Evolutionary conservation across 2,113 vertebrate species (phyloP).

Genomic region (Pithys albifrons): DNA sequence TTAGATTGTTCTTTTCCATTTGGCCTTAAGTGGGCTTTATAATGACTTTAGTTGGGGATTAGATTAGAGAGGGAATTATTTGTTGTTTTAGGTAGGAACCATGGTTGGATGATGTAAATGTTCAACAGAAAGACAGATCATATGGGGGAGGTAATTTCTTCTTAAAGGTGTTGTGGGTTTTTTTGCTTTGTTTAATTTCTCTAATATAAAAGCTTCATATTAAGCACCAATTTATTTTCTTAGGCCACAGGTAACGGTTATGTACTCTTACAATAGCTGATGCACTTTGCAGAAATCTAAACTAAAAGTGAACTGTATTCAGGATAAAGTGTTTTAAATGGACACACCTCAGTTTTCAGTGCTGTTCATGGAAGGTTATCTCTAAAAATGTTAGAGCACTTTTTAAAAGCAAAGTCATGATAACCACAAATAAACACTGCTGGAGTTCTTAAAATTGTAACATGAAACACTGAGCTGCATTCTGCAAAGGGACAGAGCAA

Average conservation of each 20-base stretch:
- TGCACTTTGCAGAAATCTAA: background rate
- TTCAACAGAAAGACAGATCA: background rate
- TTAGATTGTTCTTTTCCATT: background rate
- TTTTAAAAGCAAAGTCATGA: background rate
- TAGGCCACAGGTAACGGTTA: background rate
- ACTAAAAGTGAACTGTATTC: background rate
- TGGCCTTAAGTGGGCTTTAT: background rate
- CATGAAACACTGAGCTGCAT: background rate
- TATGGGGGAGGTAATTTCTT: background rate
- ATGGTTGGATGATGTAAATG: background rate
- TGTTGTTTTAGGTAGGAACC: background rate
- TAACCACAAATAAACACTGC: background rate
- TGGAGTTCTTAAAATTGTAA: background rate
- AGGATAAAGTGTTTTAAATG: background rate
- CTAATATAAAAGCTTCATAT: background rate
- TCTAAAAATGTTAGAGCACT: background rate
- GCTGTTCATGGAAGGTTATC: background rate
- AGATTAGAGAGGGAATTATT: background rate
- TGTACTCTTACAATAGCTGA: background rate
- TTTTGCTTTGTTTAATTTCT: background rate
- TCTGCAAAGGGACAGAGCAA: background rate
- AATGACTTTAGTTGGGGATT: background rate
- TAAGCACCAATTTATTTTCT: background rate
- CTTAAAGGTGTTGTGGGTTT: background rate
- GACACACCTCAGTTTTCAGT: background rate